Percentiles rank a stretch among this genome's conserved stretches.
Conservation (phyloP, 2,888 invertebrate species). For the Melanargia galathea region DNA sequence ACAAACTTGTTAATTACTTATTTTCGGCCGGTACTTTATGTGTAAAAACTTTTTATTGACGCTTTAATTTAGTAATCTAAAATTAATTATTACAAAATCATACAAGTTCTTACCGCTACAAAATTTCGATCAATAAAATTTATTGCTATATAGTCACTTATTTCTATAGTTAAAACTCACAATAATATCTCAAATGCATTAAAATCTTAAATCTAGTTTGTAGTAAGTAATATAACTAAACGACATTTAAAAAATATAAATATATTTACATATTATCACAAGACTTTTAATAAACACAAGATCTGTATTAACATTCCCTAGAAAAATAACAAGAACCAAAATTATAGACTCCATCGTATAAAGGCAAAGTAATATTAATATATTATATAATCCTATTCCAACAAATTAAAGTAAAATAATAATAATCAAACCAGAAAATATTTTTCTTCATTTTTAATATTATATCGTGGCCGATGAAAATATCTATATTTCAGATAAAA, state of each 20-base stretch:
- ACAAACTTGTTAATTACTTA: slow-evolving; percentile 41
- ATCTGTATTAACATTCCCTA: neutral
- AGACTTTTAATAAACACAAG: neutral
- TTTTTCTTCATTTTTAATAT: too few species aligned
- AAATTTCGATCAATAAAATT: neutral
- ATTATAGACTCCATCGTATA: neutral
- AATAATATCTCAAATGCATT: neutral
- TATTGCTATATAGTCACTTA: neutral
- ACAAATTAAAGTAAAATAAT: too few species aligned
- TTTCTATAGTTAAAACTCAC: neutral
- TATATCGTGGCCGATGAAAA: too few species aligned
- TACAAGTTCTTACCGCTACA: neutral
- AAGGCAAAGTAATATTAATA: slow-evolving; percentile 1
- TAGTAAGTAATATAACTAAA: neutral
- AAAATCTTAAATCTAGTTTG: neutral
- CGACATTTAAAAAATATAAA: neutral
- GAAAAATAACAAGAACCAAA: neutral
- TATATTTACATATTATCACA: neutral
- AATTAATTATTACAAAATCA: neutral
- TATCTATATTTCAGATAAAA: too few species aligned
- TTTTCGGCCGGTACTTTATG: neutral
- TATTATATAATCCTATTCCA: too few species aligned
- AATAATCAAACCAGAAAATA: too few species aligned
- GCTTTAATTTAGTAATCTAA: neutral
- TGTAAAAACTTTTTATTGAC: neutral